Percentiles rank a stretch among this genome's conserved stretches.
phyloP scores from a whole-genome alignment of 2,113 vertebrate species.

The Antechinus flavipes region DNA sequence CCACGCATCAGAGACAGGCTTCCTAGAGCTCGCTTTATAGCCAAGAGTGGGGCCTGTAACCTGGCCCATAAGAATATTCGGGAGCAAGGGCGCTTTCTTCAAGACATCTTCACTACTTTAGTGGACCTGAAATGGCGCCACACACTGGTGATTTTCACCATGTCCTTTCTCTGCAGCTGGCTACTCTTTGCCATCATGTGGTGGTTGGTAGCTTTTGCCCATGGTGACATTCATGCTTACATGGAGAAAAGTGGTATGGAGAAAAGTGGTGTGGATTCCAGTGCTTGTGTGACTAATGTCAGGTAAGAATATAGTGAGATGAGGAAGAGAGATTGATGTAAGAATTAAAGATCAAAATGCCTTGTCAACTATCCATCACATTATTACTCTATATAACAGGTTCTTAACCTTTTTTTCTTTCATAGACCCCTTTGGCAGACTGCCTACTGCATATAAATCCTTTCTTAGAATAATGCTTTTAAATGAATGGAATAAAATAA shows the following conservation, averaged over 20 bases:
- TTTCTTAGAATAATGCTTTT: background rate
- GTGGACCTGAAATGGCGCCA: constrained; percentile 99
- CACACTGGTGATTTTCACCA: constrained; percentile 98
- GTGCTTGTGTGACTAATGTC: constrained; percentile 91
- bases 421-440: background rate
- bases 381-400: background rate
- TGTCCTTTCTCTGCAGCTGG: constrained; percentile 99
- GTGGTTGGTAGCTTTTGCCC: constrained; percentile 98
- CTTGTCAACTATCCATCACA: background rate
- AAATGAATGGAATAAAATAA: background rate
- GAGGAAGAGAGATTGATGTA: background rate
- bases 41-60: constrained; percentile 98
- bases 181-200: constrained; percentile 98
- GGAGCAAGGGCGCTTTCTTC: constrained; percentile 97
- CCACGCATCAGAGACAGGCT: constrained; percentile 94
- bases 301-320: constrained; percentile 85
- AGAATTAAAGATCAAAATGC: background rate
- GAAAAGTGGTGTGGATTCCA: constrained; percentile 78
- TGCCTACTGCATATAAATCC: background rate
- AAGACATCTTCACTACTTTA: constrained; percentile 98
- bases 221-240: constrained; percentile 93
- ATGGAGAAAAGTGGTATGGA: constrained; percentile 70
- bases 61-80: constrained; percentile 99
- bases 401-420: background rate
- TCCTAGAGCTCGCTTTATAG: constrained; percentile 96